Evolutionary conservation across 2,888 invertebrate genomes (phyloP).

Genomic region (Oligia fasciuncula): DNA sequence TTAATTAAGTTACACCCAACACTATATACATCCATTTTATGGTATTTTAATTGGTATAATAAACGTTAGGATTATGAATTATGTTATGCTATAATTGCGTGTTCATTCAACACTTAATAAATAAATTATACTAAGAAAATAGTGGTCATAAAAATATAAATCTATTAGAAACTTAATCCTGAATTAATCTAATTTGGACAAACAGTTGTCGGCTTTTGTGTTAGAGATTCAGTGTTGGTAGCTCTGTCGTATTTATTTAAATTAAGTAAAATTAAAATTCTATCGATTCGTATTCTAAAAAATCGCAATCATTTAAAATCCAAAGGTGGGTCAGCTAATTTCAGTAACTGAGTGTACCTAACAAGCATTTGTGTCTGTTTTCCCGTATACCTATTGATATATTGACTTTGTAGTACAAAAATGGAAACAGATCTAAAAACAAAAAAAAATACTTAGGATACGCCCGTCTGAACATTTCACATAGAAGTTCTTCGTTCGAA

Average conservation of each 20-base stretch:
- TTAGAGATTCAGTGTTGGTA: conserved; percentile 14
- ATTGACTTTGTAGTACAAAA: background rate
- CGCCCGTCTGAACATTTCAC: too few relatives aligned
- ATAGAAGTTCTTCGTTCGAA: too few relatives aligned
- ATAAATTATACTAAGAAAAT: conserved; percentile 21
- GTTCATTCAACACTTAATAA: conserved; percentile 46
- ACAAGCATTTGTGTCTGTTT: conserved; percentile 1
- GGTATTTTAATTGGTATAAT: conserved; percentile 59
- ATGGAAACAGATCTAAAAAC: background rate
- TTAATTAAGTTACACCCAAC: conserved; percentile 87
- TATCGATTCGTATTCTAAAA: too few relatives aligned
- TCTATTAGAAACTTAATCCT: conserved; percentile 44
- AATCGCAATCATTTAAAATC: too few relatives aligned
- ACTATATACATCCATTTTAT: conserved; percentile 71
- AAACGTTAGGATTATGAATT: conserved; percentile 52
- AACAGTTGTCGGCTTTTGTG: conserved; percentile 15
- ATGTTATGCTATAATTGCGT: conserved; percentile 53
- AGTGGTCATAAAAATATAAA: conserved; percentile 46
- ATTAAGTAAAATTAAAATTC: too few relatives aligned
- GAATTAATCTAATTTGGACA: conserved; percentile 40
- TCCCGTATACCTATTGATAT: background rate
- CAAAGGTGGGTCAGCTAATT: too few relatives aligned
- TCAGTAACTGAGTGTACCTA: too few relatives aligned
- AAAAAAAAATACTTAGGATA: background rate
- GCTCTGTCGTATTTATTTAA: conserved; percentile 18